phyloP scores from a whole-genome alignment of 2,113 vertebrate species.

The Amazona vittata region DNA sequence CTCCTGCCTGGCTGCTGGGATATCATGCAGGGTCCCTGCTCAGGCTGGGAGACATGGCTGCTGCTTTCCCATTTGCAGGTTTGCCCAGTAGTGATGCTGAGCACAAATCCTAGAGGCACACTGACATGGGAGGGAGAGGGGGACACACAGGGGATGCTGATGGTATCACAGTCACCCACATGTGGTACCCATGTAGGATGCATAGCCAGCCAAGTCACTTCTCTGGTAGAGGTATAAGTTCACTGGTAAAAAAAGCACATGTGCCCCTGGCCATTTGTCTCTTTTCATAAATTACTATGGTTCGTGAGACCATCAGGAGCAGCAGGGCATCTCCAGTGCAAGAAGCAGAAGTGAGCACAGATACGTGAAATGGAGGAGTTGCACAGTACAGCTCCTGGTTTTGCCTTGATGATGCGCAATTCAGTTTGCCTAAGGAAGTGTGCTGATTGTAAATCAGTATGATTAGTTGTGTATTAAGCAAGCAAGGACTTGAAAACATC shows the following conservation, averaged over 20 bases:
- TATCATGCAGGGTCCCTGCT: neutral
- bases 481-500: neutral
- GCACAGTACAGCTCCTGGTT: neutral
- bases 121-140: too few relatives aligned
- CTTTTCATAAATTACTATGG: neutral
- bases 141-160: neutral
- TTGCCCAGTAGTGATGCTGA: neutral
- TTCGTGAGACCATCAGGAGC: neutral
- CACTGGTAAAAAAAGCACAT: neutral
- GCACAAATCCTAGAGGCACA: neutral
- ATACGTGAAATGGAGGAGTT: neutral
- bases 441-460: neutral
- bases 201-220: neutral
- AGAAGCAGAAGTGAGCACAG: neutral
- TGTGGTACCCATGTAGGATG: rapidly evolving
- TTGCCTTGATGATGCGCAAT: neutral
- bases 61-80: neutral
- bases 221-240: neutral
- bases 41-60: neutral
- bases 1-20: neutral
- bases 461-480: neutral
- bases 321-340: neutral
- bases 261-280: neutral
- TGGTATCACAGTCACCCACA: rapidly evolving
- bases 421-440: neutral